A percentile compares a stretch with the other conserved stretches of the same genome.
These are phyloP conservation scores for Rhinogobius similis DNA, from an alignment of 2,113 vertebrate genomes.

Conservation along the genomic window DNA sequence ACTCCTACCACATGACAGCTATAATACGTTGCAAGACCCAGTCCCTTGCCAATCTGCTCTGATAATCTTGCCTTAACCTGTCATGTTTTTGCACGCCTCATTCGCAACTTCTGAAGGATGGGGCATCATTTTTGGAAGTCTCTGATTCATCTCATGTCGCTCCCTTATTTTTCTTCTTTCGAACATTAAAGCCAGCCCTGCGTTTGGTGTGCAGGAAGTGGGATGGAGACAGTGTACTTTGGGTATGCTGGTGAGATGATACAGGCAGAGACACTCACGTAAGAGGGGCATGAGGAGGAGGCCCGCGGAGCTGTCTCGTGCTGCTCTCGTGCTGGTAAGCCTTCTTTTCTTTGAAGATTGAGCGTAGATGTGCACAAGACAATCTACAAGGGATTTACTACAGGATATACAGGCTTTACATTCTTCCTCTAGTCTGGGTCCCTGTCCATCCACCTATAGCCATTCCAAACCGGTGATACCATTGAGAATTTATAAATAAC, in stretches of 20 bases:
- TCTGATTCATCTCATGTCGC: slow-evolving; percentile 61
- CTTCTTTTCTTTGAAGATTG: slow-evolving; percentile 59
- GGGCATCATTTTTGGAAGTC: slow-evolving; percentile 55
- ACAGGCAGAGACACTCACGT: slow-evolving; percentile 69
- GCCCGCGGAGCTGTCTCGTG: slow-evolving; percentile 59
- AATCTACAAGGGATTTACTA: slow-evolving; percentile 69
- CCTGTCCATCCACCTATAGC: slow-evolving; percentile 60
- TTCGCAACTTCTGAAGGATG: slow-evolving; percentile 64
- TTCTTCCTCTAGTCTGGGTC: slow-evolving; percentile 49
- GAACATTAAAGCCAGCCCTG: slow-evolving; percentile 63
- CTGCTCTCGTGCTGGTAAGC: slow-evolving; percentile 63
- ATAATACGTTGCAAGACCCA: slow-evolving; percentile 41
- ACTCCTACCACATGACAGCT: slow-evolving; percentile 33
- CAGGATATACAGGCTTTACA: slow-evolving; percentile 68
- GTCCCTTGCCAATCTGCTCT: slow-evolving; percentile 35
- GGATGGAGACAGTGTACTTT: slow-evolving; percentile 46
- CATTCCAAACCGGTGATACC: slow-evolving; percentile 64
- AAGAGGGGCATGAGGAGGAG: slow-evolving; percentile 50
- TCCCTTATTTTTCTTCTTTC: slow-evolving; percentile 65
- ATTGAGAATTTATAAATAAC: slow-evolving; percentile 29
- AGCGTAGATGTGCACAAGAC: slow-evolving; percentile 65
- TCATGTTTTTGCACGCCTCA: slow-evolving; percentile 68
- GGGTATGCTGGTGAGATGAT: slow-evolving; percentile 67
- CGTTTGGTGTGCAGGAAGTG: slow-evolving; percentile 63
- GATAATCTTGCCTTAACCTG: slow-evolving; percentile 70